phyloP scores from a whole-genome alignment of 2,797 vertebrate species.

The Botia kubotai region DNA sequence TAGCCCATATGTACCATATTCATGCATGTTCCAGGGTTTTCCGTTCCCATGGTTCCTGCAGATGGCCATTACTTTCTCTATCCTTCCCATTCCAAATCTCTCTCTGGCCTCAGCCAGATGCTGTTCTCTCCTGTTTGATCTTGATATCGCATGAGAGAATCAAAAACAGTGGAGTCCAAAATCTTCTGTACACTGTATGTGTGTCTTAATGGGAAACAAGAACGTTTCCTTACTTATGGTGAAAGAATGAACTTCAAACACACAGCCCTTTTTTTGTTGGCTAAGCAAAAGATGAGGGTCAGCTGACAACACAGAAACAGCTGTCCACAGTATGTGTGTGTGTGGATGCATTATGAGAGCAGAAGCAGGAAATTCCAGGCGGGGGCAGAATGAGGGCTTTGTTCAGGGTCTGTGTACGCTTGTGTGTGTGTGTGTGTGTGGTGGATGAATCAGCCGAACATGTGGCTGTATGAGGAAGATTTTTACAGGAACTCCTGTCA shows the following conservation, averaged over 20 bases:
- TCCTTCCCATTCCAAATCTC: conserved; percentile 35
- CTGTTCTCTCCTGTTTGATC: conserved; percentile 27
- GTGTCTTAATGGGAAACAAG: conserved; percentile 19
- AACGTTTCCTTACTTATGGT: conserved; percentile 40
- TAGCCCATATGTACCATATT: conserved; percentile 15
- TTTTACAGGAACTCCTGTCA: conserved; percentile 51
- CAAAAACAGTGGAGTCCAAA: conserved; percentile 19
- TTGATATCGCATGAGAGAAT: conserved; percentile 24
- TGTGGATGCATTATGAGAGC: conserved; percentile 42
- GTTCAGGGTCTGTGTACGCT: conserved; percentile 51
- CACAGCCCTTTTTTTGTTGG: conserved; percentile 48
- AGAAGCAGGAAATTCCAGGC: conserved; percentile 55
- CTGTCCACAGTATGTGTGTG: conserved; percentile 52
- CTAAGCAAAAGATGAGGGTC: conserved; percentile 57
- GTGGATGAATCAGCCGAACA: conserved; percentile 48
- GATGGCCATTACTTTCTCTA: conserved; percentile 35
- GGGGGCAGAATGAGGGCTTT: conserved; percentile 55
- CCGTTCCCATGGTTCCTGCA: conserved; percentile 33
- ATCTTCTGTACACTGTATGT: conserved; percentile 8
- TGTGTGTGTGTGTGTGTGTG: conserved; percentile 21
- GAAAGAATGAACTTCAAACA: conserved; percentile 48
- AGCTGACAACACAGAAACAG: conserved; percentile 62
- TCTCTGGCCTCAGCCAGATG: conserved; percentile 31
- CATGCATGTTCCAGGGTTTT: conserved; percentile 16
- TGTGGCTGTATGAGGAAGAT: conserved; percentile 60